Evolutionary conservation across 2,888 invertebrate genomes (phyloP).

Genomic region (Trachelus stipa): DNA sequence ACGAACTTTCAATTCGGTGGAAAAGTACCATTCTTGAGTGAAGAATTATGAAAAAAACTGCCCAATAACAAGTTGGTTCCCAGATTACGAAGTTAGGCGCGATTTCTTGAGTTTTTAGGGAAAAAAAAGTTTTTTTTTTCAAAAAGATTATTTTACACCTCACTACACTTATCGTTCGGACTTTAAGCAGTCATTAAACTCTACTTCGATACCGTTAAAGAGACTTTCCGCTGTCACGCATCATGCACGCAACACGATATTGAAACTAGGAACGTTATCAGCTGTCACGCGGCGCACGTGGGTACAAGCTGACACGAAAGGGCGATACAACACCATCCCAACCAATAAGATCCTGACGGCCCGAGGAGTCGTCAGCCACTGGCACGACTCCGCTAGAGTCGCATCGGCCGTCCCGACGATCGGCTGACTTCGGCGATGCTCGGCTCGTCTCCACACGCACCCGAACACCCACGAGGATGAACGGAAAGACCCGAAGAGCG

Average conservation of each 20-base stretch:
- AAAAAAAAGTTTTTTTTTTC: not conserved
- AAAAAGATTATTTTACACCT: not conserved
- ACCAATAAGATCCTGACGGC: constrained; percentile 69
- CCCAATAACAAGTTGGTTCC: not conserved
- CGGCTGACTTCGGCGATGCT: constrained; percentile 73
- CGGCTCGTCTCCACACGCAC: constrained; percentile 61
- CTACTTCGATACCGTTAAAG: not conserved
- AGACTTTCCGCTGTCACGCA: not conserved
- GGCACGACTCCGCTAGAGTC: constrained; percentile 72
- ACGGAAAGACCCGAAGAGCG: constrained; percentile 22
- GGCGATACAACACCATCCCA: constrained; percentile 71
- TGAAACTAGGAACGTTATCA: constrained; percentile 22
- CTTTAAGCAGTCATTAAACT: not conserved
- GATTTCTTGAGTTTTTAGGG: not conserved
- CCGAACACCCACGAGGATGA: constrained; percentile 22
- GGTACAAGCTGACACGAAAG: constrained; percentile 76
- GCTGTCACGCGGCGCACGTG: constrained; percentile 62
- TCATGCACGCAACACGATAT: not conserved
- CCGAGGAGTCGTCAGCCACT: constrained; percentile 63
- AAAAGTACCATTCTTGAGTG: not conserved
- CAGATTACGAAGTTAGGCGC: not conserved
- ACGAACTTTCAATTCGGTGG: not conserved
- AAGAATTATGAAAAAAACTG: not conserved
- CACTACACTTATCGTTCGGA: not conserved
- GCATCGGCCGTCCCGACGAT: constrained; percentile 70